Evolutionary conservation across 1,140 invertebrate genomes (phyloP).

Genomic region (Pectinophora gossypiella): DNA sequence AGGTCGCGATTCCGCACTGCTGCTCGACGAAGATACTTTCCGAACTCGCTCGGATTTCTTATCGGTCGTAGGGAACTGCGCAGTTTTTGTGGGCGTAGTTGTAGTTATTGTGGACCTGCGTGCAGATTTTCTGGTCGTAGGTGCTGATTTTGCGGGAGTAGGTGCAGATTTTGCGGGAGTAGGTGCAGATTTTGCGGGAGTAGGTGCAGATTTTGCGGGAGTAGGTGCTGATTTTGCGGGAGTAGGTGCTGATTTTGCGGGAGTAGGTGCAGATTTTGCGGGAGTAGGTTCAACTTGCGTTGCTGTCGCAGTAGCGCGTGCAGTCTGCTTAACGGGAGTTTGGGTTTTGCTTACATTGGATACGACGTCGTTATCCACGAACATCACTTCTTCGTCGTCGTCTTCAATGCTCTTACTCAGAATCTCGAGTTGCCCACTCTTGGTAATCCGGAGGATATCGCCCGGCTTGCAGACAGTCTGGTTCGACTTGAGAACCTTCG

Average conservation of each 20-base stretch:
- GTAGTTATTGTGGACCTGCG: background rate
- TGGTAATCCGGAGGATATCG: conserved; percentile 19
- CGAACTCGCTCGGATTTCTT: background rate
- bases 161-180: background rate
- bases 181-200: background rate
- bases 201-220: background rate
- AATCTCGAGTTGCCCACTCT: conserved; percentile 13
- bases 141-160: too few species aligned
- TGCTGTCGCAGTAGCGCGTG: background rate
- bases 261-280: background rate
- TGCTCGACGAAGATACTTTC: background rate
- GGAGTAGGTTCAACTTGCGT: background rate
- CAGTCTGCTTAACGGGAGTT: background rate
- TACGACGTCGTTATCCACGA: background rate
- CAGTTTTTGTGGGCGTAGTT: too few species aligned
- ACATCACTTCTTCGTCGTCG: background rate
- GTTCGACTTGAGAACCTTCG: background rate
- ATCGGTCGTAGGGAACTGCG: too few species aligned
- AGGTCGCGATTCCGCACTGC: conserved; percentile 1
- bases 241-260: background rate
- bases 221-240: background rate
- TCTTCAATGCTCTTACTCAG: conserved; percentile 5
- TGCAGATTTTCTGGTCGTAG: background rate
- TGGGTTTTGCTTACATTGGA: too few species aligned
- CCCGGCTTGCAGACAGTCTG: conserved; percentile 19